Base-by-base conservation (phyloP, 2,888 invertebrate species). In the Dastarcus helophoroides region DNA sequence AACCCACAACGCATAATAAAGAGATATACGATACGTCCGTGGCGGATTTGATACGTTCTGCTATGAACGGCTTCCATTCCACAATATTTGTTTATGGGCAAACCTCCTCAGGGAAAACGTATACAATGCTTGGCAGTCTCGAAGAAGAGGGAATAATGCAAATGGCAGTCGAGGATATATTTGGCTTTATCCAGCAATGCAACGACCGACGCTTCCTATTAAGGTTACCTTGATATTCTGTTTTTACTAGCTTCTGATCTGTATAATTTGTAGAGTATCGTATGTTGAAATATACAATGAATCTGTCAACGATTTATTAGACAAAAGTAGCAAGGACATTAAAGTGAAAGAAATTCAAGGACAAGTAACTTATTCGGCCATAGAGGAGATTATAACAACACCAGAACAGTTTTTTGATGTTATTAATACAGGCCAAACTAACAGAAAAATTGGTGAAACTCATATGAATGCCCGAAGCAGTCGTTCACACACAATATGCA, bases 21-120 rank as follows among this genome's bases (percentile, higher is more conserved):
- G 65, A 71, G 29, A 69, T 85, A 0, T 86, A 80, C 51, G 56
- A 76, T 39, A 67, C 65, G 32, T 64, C 82, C 40, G 80, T 78
- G 1, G 70, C 73, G 44, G 79, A 80, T 0, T 77, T 85, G 38
- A 75, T 85, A 2, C 68, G 76, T 38, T 71, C 79, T 1, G 73
- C 78, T 1, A 65, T 80, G 8, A 68, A 72, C 38, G 86, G 86
- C 2, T 76, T 83, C 45, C 85, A 86, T 56, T 88, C 85, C 2
- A 90, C 90, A 0, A 77, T 91, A 41, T 86, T 91, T 63, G 88
- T 89, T 0, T 91, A 91, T 55, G 90, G 90, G 4, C 90, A 90
- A 58, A 90, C 89, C 3, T 82, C 86, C 1, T 88, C 88, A 0
- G 91, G 89, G 31, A 88, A 88, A 59, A 88, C 88, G 0, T 77